Evolutionary conservation across 2,113 vertebrate species (phyloP), one percentile per base, ranked within the genome.

Genomic region (Zapus hudsonius): DNA sequence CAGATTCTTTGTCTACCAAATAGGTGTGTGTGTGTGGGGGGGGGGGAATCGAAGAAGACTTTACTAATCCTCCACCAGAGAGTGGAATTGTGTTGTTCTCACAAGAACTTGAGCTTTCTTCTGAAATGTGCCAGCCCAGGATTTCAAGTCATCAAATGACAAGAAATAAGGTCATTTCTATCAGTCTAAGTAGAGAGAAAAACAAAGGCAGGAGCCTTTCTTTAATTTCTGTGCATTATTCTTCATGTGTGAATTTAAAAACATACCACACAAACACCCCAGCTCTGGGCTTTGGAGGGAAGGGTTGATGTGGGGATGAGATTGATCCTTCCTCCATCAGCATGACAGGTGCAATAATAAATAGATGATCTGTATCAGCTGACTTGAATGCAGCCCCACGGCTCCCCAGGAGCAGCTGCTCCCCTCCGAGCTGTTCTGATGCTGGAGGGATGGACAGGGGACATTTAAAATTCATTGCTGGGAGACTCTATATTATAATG

Each of bases 381-480:
- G 61, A 97, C 96, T 93, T 87, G 74, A 95, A 97, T 97, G 97
- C 96, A 89, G 10, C 55, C 83, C 61, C 94, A 91, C 40, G 74
- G 63, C 64, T 33, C 16, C 25, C 2, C 57, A 1, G 13, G 79
- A 91, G 91, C 92, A 96, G 95, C 93, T 78, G 73, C 75, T 94
- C 93, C 92, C 91, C 84, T 95, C 70, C 95, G 78, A 36, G 67
- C 1, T 4, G 2, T n/a, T n/a, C n/a, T 8, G 38, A 74, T 94
- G 94, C 92, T 95, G 82, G 95, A 78, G 95, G 92, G 93, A 84
- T 73, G 95, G 84, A 96, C 95, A 95, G 84, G 95, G 93, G 97
- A 95, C 75, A 63, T 36, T 91, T 94, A 90, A 93, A 88, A 95
- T 93, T 95, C 95, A 95, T 93, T 93, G 61, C 92, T 83, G 72